These are phyloP conservation scores for Scaptomyza montana DNA, from an alignment of 1,140 invertebrate genomes.

Conservation along the genomic window DNA sequence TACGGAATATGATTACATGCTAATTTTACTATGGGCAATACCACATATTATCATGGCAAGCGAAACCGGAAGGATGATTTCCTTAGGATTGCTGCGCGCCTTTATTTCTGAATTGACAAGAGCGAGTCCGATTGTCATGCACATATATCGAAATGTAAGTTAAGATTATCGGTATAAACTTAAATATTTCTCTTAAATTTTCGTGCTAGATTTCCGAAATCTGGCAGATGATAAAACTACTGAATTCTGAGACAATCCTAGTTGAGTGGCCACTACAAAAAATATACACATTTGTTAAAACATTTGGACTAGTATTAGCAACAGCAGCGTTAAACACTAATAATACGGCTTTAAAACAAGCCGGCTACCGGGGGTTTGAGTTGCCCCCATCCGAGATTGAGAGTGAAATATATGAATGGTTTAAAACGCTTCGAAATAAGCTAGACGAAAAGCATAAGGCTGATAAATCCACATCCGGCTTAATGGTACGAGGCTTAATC, in stretches of 20 bases:
- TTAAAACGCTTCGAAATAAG: conserved; percentile 43
- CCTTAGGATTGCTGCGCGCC: conserved; percentile 44
- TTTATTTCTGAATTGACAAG: conserved; percentile 39
- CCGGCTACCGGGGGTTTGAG: conserved; percentile 62
- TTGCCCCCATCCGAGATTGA: conserved; percentile 29
- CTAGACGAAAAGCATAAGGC: conserved; percentile 47
- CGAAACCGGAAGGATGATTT: conserved; percentile 66
- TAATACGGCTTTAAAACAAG: conserved; percentile 43
- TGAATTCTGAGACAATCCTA: conserved; percentile 39
- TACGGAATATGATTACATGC: conserved; percentile 39
- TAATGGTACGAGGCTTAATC: conserved; percentile 23
- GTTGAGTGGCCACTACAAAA: conserved; percentile 47
- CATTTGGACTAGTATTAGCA: conserved; percentile 48
- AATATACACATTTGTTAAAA: conserved; percentile 43
- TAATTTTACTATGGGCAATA: conserved; percentile 41
- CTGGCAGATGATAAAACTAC: conserved; percentile 53
- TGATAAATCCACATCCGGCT: conserved; percentile 12
- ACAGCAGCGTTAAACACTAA: conserved; percentile 39
- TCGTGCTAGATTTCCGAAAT: conserved; percentile 45
- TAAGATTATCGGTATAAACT: not conserved
- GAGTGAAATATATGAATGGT: conserved; percentile 48
- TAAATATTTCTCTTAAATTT: conserved; percentile 3
- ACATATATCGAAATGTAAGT: conserved; percentile 64
- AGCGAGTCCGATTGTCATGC: conserved; percentile 30
- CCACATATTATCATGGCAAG: conserved; percentile 60